Conservation (phyloP, 2,888 invertebrate genomes). For the Trichogramma dendrolimi region DNA sequence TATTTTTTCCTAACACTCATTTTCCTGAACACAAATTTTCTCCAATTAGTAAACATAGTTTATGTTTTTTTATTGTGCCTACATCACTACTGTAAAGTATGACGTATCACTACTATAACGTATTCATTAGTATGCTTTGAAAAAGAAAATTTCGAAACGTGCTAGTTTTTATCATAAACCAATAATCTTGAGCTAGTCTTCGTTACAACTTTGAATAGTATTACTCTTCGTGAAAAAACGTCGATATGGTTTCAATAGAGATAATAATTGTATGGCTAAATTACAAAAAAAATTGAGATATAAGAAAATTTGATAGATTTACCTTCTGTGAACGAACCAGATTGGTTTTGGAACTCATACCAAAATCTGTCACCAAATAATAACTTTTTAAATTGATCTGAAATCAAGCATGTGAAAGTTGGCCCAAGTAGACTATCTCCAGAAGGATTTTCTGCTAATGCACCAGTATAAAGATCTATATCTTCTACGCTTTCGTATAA, state of each 20-base stretch:
- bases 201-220: background rate
- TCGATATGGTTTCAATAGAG: background rate
- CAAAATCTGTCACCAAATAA: conserved; percentile 83
- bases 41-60: no score
- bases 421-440: conserved; percentile 76
- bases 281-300: background rate
- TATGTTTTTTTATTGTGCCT: no score
- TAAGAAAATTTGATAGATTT: conserved; percentile 31
- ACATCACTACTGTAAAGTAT: no score
- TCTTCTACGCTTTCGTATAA: conserved; percentile 77
- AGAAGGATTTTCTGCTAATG: conserved; percentile 72
- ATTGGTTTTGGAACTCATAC: conserved; percentile 72
- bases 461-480: conserved; percentile 85
- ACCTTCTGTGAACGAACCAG: conserved; percentile 68
- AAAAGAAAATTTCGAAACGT: no score
- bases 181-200: background rate
- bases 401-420: conserved; percentile 76
- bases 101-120: no score
- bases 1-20: no score
- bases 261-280: background rate
- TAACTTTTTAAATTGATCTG: conserved; percentile 78
- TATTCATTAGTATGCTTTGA: no score
- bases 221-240: background rate
- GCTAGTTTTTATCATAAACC: no score
- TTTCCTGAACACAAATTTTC: no score